Percentiles rank a stretch among this genome's conserved stretches.
Evolutionary conservation across 2,113 vertebrate species (phyloP).

Genomic region (Halcyon senegalensis): DNA sequence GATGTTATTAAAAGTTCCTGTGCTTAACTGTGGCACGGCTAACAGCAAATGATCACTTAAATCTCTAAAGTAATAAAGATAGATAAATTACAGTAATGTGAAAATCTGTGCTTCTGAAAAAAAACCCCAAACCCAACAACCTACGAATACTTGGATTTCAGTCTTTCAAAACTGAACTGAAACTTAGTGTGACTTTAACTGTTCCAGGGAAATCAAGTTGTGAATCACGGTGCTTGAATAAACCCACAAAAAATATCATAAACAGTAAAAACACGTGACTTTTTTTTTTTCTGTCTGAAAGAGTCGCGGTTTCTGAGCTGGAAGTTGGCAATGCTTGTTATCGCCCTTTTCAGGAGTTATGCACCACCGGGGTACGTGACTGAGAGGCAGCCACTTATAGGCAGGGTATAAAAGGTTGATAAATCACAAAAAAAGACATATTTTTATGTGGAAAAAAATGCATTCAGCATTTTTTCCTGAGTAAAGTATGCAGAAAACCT

Average conservation of each 20-base stretch:
- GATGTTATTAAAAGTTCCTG: constrained; percentile 14
- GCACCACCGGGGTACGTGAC: neutral
- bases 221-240: neutral
- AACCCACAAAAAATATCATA: neutral
- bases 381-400: neutral
- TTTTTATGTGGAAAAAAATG: constrained; percentile 64
- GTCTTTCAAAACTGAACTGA: neutral
- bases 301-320: neutral
- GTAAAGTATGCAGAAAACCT: constrained; percentile 80
- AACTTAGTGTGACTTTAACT: neutral
- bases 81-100: neutral
- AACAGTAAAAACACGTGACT: neutral
- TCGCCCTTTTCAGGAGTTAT: neutral
- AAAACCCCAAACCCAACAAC: neutral
- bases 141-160: neutral
- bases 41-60: neutral
- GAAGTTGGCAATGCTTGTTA: neutral
- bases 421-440: constrained; percentile 63
- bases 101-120: neutral
- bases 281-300: neutral
- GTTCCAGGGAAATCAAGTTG: neutral
- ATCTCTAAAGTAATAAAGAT: constrained; percentile 45
- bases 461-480: constrained; percentile 69
- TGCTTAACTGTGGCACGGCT: neutral
- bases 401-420: constrained; percentile 53